Evolutionary conservation across 2,113 vertebrate species (phyloP), one percentile per base, ranked within the genome.

Genomic region (Callaeas wilsoni): DNA sequence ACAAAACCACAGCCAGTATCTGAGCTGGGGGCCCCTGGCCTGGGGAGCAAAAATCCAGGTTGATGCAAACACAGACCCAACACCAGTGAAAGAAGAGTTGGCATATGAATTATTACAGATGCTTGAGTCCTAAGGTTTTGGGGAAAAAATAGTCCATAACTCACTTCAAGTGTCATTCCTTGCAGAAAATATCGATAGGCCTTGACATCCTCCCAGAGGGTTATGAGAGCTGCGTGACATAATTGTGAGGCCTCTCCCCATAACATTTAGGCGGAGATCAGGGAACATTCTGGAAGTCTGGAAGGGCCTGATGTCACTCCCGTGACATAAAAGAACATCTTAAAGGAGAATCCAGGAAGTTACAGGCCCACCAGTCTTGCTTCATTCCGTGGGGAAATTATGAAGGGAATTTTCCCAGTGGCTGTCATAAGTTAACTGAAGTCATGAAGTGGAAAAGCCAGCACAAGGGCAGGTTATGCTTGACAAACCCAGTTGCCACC

Each of bases 261-360:
- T 9, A 39, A 18, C 18, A 14, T 41, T 47, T 30, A 56, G 29
- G 41, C 29, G 18, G n/a, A 29, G 18, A 12, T 32, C 57, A 53
- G 47, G 39, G 33, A 26, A 33, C 22, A 8, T 46, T 9, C 12
- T 33, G 18, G 11, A 39, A 37, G 9, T 27, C 11, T 73, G 27
- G 9, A 27, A 33, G 6, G 37, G 17, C 14, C 27, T 39, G 7
- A 63, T 6, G 18, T 37, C 49, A 33, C 18, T 84, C 18, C 27
- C 0, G 0, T 44, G 37, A 33, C 12, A 9, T 23, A 33, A 39
- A 84, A 73, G 9, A 6, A 46, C 0, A 2, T 46, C n/a, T 39
- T 17, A 39, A 46, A 74, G n/a, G 39, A 55, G 22, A 63, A 55
- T 55, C 27, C 29, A 46, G 68, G 41, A 55, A 64, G 33, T 46